phyloP scores from a whole-genome alignment of 2,113 vertebrate genomes.

The Muntiacus muntjak region DNA sequence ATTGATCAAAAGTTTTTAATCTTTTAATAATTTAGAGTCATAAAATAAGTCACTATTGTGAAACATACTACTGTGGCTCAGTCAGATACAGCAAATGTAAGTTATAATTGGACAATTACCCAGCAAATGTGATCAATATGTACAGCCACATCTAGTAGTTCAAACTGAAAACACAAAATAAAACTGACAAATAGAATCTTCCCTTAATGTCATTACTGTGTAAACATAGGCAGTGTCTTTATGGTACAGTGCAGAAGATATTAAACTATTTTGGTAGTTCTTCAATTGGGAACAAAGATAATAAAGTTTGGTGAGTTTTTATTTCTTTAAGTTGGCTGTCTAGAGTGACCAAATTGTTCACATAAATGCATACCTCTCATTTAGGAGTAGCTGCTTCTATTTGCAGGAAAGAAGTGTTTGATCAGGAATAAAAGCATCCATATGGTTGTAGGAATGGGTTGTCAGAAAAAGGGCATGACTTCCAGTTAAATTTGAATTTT shows the following conservation, averaged over 20 bases:
- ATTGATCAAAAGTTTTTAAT: not conserved
- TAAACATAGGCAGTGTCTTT: not conserved
- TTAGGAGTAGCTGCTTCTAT: not conserved
- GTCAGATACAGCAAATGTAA: not conserved
- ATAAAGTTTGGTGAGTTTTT: not conserved
- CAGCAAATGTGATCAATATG: not conserved
- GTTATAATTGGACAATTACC: not conserved
- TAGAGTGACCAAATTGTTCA: not conserved
- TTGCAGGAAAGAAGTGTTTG: not conserved
- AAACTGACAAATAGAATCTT: not conserved
- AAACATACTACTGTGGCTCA: not conserved
- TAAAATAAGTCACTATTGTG: not conserved
- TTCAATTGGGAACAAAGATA: not conserved
- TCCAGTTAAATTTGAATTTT: not conserved
- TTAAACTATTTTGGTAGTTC: not conserved
- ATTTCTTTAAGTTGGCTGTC: not conserved
- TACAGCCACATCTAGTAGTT: not conserved
- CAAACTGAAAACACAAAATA: not conserved
- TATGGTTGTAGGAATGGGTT: not conserved
- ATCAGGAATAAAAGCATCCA: not conserved
- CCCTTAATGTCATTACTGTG: not conserved
- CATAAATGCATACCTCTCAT: not conserved
- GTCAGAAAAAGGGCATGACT: not conserved
- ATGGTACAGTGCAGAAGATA: not conserved
- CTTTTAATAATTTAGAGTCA: not conserved